These are phyloP conservation scores for Strigamia transsilvanica DNA, from an alignment of 2,888 invertebrate species.

Conservation along the genomic window DNA sequence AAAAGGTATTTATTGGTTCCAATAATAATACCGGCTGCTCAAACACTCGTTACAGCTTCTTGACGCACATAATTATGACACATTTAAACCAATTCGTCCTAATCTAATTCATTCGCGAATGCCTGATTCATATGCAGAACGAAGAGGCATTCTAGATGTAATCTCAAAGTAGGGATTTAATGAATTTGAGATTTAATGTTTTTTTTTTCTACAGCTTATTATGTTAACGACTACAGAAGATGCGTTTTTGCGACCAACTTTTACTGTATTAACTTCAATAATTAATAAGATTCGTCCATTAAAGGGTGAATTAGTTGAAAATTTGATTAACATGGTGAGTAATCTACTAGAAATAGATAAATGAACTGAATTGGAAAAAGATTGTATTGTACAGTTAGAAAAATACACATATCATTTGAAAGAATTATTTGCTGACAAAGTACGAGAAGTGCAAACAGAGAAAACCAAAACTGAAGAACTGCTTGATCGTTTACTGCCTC, in stretches of 20 bases:
- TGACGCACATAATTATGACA: constrained; percentile 18
- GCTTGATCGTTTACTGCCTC: not conserved
- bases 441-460: constrained; percentile 16
- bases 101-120: not conserved
- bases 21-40: not conserved
- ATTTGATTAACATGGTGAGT: constrained; percentile 50
- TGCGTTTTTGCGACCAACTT: not conserved
- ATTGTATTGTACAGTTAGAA: constrained; percentile 11
- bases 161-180: not conserved
- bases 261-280: not conserved
- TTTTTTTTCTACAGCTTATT: constrained; percentile 15
- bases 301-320: constrained; percentile 41
- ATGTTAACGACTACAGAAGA: not conserved
- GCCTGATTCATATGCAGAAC: constrained; percentile 26
- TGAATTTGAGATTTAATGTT: not conserved
- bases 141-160: constrained; percentile 32
- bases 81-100: not conserved
- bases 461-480: constrained; percentile 40
- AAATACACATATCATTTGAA: constrained; percentile 41
- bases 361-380: too few species aligned
- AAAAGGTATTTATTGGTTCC: not conserved
- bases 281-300: constrained; percentile 32
- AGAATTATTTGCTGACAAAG: constrained; percentile 32
- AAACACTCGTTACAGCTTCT: constrained; percentile 9
- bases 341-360: not conserved